These are phyloP conservation scores for Leptosomus discolor DNA, from an alignment of 2,113 vertebrate genomes.

Conservation along the genomic window DNA sequence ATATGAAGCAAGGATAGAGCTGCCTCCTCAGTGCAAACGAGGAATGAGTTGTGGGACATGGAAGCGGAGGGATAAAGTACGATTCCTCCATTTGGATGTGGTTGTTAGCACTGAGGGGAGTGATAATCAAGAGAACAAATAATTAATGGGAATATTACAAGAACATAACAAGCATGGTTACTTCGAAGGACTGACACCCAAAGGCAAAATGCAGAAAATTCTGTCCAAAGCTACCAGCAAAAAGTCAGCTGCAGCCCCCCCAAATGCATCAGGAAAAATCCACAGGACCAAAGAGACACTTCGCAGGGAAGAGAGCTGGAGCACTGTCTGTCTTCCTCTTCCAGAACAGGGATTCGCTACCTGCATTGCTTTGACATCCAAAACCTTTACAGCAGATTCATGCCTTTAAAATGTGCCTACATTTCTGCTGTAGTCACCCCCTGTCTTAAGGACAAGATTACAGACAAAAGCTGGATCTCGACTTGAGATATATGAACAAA, in stretches of 20 bases:
- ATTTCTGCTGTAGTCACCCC: not conserved
- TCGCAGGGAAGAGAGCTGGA: not conserved
- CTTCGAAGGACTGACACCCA: not conserved
- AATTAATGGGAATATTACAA: not conserved
- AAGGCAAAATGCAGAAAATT: not conserved
- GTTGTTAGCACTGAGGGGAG: not conserved
- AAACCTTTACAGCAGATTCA: not conserved
- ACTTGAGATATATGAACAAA: not conserved
- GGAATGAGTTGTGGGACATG: not conserved
- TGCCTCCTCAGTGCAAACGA: not conserved
- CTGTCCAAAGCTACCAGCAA: not conserved
- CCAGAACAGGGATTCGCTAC: not conserved
- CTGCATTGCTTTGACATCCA: not conserved
- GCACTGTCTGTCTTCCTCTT: not conserved
- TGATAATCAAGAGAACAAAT: not conserved
- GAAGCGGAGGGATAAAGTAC: not conserved
- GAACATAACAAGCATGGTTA: not conserved
- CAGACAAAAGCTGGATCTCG: not conserved
- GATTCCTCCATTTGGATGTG: not conserved
- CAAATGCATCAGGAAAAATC: not conserved
- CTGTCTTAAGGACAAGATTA: not conserved
- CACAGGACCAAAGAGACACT: not conserved
- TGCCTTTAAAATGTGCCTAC: not conserved
- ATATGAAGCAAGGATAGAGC: fast-evolving
- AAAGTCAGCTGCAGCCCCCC: not conserved